Evolutionary conservation across 1,140 invertebrate species (phyloP).

Genomic region (Acyrthosiphon pisum): DNA sequence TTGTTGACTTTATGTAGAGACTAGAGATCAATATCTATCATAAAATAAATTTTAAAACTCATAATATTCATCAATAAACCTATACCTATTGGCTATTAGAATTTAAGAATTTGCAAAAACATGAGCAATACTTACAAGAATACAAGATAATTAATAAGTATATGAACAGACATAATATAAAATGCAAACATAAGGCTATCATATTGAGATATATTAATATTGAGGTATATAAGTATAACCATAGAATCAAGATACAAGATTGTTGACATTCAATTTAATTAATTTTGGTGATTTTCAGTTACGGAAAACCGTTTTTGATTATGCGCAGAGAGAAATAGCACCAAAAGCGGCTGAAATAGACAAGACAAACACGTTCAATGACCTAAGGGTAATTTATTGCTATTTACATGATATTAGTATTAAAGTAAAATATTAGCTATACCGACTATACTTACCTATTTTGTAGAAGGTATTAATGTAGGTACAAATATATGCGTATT

Average conservation of each 20-base stretch:
- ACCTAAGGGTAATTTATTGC: slow-evolving; percentile 68
- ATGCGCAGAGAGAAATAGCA: slow-evolving; percentile 94
- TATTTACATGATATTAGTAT: neutral
- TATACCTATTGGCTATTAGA: too few species aligned
- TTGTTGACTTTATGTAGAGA: too few species aligned
- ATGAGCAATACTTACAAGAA: too few species aligned
- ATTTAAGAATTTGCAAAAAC: too few species aligned
- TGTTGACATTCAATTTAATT: neutral
- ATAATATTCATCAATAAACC: too few species aligned
- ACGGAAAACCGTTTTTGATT: slow-evolving; percentile 85
- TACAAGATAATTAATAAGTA: neutral
- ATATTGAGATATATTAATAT: neutral
- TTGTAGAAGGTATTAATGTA: neutral
- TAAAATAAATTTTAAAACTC: too few species aligned
- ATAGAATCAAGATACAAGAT: slow-evolving; percentile 59
- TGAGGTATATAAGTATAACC: too few species aligned
- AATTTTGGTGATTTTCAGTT: slow-evolving; percentile 70
- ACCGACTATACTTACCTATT: neutral
- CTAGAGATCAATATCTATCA: too few species aligned
- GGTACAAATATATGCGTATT: too few species aligned
- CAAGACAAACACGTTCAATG: slow-evolving; percentile 81
- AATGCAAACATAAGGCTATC: too few species aligned
- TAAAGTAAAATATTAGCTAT: neutral
- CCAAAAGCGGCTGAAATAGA: slow-evolving; percentile 93
- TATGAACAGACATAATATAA: neutral